Conservation (phyloP, 1,140 invertebrate genomes). For the Drosophila fuyamai region DNA sequence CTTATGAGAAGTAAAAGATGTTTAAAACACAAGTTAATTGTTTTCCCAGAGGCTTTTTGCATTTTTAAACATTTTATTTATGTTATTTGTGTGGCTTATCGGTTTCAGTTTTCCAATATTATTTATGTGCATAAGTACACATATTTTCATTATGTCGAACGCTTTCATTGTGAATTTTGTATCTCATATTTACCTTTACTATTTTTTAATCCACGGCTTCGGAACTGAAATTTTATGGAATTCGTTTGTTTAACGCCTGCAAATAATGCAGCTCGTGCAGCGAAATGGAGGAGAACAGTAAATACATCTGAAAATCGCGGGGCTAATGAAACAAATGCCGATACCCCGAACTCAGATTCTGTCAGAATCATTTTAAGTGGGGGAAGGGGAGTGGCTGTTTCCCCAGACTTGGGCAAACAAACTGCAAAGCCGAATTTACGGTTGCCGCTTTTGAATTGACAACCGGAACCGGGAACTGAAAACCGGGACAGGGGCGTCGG, state of each 20-base stretch:
- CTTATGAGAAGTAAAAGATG: too few species aligned
- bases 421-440: conserved; percentile 75
- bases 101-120: not conserved
- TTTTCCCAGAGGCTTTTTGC: too few species aligned
- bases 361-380: conserved; percentile 31
- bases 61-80: not conserved
- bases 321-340: conserved; percentile 65
- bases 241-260: conserved; percentile 40
- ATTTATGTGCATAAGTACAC: not conserved
- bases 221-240: conserved; percentile 9
- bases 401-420: conserved; percentile 47
- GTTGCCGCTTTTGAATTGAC: conserved; percentile 64
- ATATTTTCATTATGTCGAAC: conserved; percentile 2
- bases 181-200: conserved; percentile 1
- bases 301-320: conserved; percentile 44
- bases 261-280: conserved; percentile 54
- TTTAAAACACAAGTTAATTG: too few species aligned
- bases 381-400: not conserved
- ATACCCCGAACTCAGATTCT: conserved; percentile 2
- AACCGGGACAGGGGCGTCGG: not conserved
- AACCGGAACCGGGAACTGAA: conserved; percentile 26
- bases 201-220: conserved; percentile 2
- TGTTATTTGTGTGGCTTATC: not conserved
- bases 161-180: conserved; percentile 10
- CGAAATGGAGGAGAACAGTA: conserved; percentile 32